Evolutionary conservation across 1,140 invertebrate species (phyloP), one percentile per base, ranked within the genome.

Genomic region (Ptiloglossa arizonensis): DNA sequence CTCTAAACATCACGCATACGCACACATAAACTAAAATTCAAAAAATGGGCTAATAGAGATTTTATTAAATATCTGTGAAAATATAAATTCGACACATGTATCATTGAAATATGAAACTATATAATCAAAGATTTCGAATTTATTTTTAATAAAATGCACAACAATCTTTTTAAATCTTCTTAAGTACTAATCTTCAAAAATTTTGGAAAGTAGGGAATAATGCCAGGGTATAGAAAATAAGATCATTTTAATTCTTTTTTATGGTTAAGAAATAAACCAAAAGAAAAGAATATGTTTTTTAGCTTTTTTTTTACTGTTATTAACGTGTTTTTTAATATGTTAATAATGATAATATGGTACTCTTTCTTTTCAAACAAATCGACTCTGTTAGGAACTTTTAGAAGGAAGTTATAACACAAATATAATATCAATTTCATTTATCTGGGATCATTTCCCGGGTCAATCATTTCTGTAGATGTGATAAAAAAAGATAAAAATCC

Each of bases 151-250:
- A 13, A 72, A 24, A 22, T 2, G 46, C n/a, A 48, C 9, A 1
- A 38, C 29, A 9, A 72, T 38, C 41, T 72, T 63, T 52, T 63
- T 44, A 22, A 56, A 66, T 8, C n/a, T 8, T 32, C 35, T n/a
- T n/a, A 9, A 9, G 3, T 38, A 38, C 9, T 17, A 17, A 44
- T 46, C 6, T 32, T 29, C 1, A 6, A 46, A 32, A 64, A 46
- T 0, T 13, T 52, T 24, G 11, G 22, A 60, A 22, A 4, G 32
- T 41, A 29, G 44, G 22, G 29, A 41, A 15, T 54, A 44, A 52
- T 67, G 13, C 3, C 8, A 22, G 9, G 4, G n/a, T 29, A 29
- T 27, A 3, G 9, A 15, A 27, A 17, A 9, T 32, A n/a, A 9
- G 17, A 8, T 66, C 5, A 32, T 4, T 13, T 44, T 8, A 9